Evolutionary conservation across 2,113 vertebrate genomes (phyloP).

Genomic region (Seriola rivoliana): DNA sequence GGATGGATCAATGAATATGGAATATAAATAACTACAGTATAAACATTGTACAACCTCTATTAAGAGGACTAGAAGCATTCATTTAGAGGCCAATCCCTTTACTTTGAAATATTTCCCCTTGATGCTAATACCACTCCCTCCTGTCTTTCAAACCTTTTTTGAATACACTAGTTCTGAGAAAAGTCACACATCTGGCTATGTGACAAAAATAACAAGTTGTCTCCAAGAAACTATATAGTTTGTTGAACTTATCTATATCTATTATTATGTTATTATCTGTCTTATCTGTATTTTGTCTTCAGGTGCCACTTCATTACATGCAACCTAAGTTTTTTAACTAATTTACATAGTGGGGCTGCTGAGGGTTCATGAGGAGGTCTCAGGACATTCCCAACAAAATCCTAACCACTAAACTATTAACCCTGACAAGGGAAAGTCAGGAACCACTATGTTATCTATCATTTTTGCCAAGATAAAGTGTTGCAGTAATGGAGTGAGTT

Average conservation of each 20-base stretch:
- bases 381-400: background rate
- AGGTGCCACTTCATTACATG: background rate
- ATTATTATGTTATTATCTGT: background rate
- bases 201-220: background rate
- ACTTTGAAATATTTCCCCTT: background rate
- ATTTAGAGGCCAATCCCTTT: background rate
- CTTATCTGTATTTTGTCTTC: background rate
- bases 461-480: conserved; percentile 23
- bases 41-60: background rate
- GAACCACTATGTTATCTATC: conserved; percentile 6
- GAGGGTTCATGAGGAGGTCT: background rate
- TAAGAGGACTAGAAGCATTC: background rate
- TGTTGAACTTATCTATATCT: background rate
- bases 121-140: background rate
- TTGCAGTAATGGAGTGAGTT: conserved; percentile 44
- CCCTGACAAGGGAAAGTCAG: conserved; percentile 3
- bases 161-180: background rate
- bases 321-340: background rate
- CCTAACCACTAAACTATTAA: background rate
- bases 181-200: background rate
- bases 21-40: background rate
- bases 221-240: background rate
- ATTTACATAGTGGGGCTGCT: background rate
- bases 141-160: background rate
- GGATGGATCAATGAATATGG: background rate